These are phyloP conservation scores for Lithobates sylvaticus DNA, from an alignment of 2,797 vertebrate species.

Conservation along the genomic window DNA sequence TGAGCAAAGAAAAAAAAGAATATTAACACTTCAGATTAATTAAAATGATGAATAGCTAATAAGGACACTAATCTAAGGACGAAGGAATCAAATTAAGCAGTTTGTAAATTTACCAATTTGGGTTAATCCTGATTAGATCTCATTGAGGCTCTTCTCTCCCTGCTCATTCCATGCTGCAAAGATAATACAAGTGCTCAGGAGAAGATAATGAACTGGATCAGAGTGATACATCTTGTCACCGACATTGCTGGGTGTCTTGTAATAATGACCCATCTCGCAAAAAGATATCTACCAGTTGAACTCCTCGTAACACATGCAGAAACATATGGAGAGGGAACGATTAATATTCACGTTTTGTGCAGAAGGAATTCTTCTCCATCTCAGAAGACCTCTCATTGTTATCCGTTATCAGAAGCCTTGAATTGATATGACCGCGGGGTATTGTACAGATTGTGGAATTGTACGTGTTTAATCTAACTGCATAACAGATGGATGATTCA, in stretches of 20 bases:
- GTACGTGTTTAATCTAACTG: background rate
- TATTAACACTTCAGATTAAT: slow-evolving; percentile 58
- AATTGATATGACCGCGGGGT: slow-evolving; percentile 6
- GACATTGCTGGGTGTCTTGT: slow-evolving; percentile 24
- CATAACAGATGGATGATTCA: slow-evolving; percentile 26
- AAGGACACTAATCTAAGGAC: slow-evolving; percentile 58
- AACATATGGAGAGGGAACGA: slow-evolving; percentile 25
- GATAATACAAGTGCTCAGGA: slow-evolving; percentile 29
- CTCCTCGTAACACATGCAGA: slow-evolving; percentile 15
- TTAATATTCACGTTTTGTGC: slow-evolving; percentile 13
- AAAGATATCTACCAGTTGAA: slow-evolving; percentile 23
- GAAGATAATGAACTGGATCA: slow-evolving; percentile 53
- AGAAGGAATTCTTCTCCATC: slow-evolving; percentile 7
- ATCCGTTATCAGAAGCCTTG: background rate
- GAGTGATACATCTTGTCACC: slow-evolving; percentile 38
- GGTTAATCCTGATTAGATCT: slow-evolving; percentile 61
- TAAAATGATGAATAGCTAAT: slow-evolving; percentile 61
- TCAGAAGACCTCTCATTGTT: slow-evolving; percentile 6
- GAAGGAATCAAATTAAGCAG: slow-evolving; percentile 55
- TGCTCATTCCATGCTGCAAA: slow-evolving; percentile 48
- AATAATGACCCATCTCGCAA: slow-evolving; percentile 48
- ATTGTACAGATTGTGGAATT: background rate
- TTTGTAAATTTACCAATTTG: slow-evolving; percentile 57
- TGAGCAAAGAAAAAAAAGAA: slow-evolving; percentile 48
- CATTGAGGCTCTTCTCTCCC: slow-evolving; percentile 35